These are phyloP conservation scores for Diabrotica virgifera DNA, from an alignment of 1,140 invertebrate species.

Conservation along the genomic window DNA sequence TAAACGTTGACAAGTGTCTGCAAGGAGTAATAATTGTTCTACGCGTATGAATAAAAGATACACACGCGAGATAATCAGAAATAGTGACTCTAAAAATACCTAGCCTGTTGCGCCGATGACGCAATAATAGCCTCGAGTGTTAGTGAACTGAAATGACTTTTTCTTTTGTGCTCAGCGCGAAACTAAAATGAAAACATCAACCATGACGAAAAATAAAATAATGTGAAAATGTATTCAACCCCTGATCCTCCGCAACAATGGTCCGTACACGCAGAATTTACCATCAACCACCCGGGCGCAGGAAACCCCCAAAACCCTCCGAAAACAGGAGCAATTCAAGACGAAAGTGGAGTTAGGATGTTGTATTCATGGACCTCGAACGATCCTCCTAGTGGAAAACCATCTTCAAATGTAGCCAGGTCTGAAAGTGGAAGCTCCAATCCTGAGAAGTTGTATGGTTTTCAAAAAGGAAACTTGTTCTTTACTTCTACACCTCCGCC, in stretches of 20 bases:
- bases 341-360: conserved; percentile 52
- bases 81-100: conserved; percentile 14
- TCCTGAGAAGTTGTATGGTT: conserved; percentile 37
- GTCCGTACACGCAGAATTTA: conserved; percentile 61
- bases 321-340: conserved; percentile 40
- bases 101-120: conserved; percentile 20
- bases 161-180: not conserved
- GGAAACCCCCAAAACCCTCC: conserved; percentile 34
- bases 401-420: conserved; percentile 13
- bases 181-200: not conserved
- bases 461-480: conserved; percentile 55
- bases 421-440: conserved; percentile 19
- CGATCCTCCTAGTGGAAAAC: conserved; percentile 17
- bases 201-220: not conserved
- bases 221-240: conserved; percentile 28
- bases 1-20: not conserved
- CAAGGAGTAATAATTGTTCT: not conserved
- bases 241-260: conserved; percentile 50
- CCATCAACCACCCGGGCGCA: conserved; percentile 49
- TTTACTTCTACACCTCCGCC: conserved; percentile 54
- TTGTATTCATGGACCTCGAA: conserved; percentile 51
- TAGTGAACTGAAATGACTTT: conserved; percentile 2
- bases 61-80: not conserved
- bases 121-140: conserved; percentile 7
- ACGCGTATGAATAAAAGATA: not conserved